These are phyloP conservation scores for Gonioctena quinquepunctata DNA, from an alignment of 1,140 invertebrate genomes.

Conservation along the genomic window DNA sequence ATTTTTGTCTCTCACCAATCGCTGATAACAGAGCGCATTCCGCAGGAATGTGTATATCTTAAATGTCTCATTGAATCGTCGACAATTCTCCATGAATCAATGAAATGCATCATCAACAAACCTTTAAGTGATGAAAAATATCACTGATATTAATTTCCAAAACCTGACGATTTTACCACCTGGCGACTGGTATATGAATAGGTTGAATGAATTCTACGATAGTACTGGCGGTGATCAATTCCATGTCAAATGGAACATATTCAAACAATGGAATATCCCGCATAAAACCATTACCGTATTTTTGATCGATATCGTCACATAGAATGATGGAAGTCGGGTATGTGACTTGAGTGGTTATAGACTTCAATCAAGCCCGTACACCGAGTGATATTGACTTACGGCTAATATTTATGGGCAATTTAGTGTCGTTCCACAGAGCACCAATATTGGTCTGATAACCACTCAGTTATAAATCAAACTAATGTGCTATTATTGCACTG, in stretches of 20 bases:
- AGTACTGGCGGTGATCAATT: too few species aligned
- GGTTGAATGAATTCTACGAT: too few species aligned
- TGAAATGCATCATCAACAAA: too few species aligned
- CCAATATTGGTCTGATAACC: constrained; percentile 55
- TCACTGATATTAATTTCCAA: too few species aligned
- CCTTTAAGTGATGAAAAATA: too few species aligned
- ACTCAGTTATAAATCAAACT: constrained; percentile 53
- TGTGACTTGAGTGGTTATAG: constrained; percentile 39
- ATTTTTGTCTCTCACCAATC: too few species aligned
- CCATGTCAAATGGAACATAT: neutral
- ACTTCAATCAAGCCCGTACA: constrained; percentile 45
- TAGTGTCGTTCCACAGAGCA: constrained; percentile 51
- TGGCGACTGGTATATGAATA: too few species aligned
- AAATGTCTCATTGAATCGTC: too few species aligned
- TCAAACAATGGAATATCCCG: neutral
- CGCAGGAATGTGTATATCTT: too few species aligned
- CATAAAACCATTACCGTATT: neutral
- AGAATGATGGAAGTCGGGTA: constrained; percentile 37
- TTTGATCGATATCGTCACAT: constrained; percentile 2
- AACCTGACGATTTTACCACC: too few species aligned
- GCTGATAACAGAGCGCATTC: too few species aligned
- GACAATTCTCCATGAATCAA: too few species aligned
- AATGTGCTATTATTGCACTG: constrained; percentile 54
- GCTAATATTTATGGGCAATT: constrained; percentile 54
- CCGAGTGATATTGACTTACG: constrained; percentile 50